Conservation (phyloP, 2,888 invertebrate species). For the Leucozona laternaria region DNA sequence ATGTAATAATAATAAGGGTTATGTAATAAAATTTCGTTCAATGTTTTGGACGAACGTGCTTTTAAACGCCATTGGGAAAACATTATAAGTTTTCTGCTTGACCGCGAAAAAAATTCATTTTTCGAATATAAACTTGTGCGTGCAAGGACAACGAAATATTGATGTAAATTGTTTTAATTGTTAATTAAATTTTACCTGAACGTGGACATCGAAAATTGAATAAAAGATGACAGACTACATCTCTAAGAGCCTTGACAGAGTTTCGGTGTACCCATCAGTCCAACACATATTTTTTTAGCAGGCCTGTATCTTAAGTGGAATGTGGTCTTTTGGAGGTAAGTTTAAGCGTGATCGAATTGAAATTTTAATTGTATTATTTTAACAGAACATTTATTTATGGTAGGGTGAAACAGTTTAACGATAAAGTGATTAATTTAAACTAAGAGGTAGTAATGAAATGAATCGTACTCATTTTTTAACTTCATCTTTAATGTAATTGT, state of each 20-base stretch:
- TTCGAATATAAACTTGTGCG: not conserved
- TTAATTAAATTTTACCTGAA: conserved; percentile 25
- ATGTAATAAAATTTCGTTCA: not conserved
- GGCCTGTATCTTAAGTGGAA: not conserved
- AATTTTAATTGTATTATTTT: not conserved
- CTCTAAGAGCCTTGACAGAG: not conserved
- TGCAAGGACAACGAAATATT: conserved; percentile 6
- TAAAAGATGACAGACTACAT: not conserved
- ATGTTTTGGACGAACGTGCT: not conserved
- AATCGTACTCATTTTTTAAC: not conserved
- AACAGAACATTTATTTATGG: not conserved
- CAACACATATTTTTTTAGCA: not conserved
- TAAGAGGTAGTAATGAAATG: not conserved
- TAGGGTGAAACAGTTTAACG: not conserved
- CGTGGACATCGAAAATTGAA: conserved; percentile 7
- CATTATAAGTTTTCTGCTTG: not conserved
- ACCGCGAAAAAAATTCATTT: not conserved
- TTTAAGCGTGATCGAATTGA: not conserved
- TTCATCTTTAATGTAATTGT: too few species aligned
- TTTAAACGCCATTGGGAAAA: not conserved
- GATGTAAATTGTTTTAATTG: conserved; percentile 1
- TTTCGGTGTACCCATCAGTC: not conserved
- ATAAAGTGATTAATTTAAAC: not conserved
- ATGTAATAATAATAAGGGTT: not conserved
- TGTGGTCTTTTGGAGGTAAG: not conserved